A percentile compares a stretch with the other conserved stretches of the same genome.
phyloP scores from a whole-genome alignment of 1,140 invertebrate species.

The Drosophila littoralis region DNA sequence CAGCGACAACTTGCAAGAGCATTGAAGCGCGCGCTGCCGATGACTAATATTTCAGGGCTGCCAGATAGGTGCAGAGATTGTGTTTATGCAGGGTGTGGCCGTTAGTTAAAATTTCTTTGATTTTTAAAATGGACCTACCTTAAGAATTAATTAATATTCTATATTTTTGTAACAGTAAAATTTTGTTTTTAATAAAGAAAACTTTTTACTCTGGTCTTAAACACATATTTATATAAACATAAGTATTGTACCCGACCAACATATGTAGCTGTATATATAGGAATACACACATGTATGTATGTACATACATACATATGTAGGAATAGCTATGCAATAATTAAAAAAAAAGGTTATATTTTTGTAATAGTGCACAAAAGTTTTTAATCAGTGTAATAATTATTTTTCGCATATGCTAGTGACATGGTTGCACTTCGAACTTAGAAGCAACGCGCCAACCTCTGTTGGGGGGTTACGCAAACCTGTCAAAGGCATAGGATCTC shows the following conservation, averaged over 20 bases:
- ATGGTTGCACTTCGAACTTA: conserved; percentile 35
- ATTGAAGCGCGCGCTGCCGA: conserved; percentile 50
- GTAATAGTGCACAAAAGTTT: not conserved
- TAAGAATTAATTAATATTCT: not conserved
- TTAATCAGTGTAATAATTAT: no score
- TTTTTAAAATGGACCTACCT: conserved; percentile 17
- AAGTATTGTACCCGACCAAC: no score
- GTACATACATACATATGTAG: no score
- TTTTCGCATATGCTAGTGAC: not conserved
- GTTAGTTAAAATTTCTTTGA: conserved; percentile 16
- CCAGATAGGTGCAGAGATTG: conserved; percentile 32
- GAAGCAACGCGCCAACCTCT: conserved; percentile 37
- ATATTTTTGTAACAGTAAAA: not conserved
- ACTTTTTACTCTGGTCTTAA: not conserved
- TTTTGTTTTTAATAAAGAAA: not conserved
- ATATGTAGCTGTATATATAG: no score
- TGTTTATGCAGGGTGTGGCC: conserved; percentile 39
- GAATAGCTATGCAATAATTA: no score
- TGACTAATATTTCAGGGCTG: conserved; percentile 56
- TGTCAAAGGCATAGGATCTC: conserved; percentile 37
- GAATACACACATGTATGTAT: no score
- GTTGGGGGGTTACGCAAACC: conserved; percentile 46
- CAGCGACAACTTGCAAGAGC: conserved; percentile 39
- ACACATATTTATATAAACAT: no score
- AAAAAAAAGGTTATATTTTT: not conserved